Base-by-base conservation (phyloP, 2,888 invertebrate species). In the Nemurella pictetii region DNA sequence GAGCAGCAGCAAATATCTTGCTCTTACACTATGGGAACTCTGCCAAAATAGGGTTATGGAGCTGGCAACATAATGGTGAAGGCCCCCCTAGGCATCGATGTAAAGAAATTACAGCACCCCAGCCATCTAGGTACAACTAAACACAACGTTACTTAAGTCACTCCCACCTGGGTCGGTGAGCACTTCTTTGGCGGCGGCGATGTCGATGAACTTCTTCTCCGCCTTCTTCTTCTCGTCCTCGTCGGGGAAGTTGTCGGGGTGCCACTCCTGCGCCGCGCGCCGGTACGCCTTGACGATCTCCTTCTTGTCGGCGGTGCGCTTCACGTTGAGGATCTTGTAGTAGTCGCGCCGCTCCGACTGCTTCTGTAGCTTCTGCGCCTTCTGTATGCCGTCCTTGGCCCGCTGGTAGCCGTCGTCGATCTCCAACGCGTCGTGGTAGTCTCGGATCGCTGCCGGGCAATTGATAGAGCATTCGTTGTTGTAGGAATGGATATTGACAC, bases 101-200 rank as follows among this genome's bases (percentile, higher is more conserved):
- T n/a, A n/a, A n/a, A n/a, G n/a, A n/a, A n/a, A n/a, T n/a, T n/a
- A n/a, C n/a, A n/a, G n/a, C n/a, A n/a, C n/a, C n/a, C n/a, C n/a
- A n/a, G n/a, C n/a, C n/a, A n/a, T n/a, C n/a, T n/a, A n/a, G n/a
- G n/a, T n/a, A n/a, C n/a, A n/a, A n/a, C n/a, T n/a, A n/a, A n/a
- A n/a, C n/a, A n/a, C n/a, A n/a, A n/a, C n/a, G n/a, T n/a, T n/a
- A 55, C 20, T 20, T 12, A n/a, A 55, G 20, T 12, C 9, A 15
- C 9, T 15, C 55, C 20, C 88, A 93, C 93, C 93, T 88, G 92
- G 92, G 90, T 94, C 93, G 75, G 93, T 92, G 20, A 94, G 90
- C 26, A 98, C 98, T 93, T 99, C 99, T 91, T 99, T 99, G 84
- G 99, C 99, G 74, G 99, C 97, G 0, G 99, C 99, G 89, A 99